Conservation (phyloP, 2,797 vertebrate species). For the Selene dorsalis region DNA sequence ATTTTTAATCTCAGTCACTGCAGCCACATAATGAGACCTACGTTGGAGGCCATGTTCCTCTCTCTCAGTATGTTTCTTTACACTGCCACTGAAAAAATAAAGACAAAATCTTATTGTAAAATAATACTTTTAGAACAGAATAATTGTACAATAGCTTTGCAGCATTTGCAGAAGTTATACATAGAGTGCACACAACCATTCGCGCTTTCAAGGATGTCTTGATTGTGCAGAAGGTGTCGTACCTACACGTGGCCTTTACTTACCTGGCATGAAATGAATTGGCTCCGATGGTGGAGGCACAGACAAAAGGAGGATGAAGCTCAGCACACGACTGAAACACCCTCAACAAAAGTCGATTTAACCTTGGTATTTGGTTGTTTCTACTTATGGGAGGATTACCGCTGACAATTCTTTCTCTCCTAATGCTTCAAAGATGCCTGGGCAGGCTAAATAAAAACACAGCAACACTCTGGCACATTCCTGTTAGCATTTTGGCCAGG, state of each 20-base stretch:
- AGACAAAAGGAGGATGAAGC: slow-evolving; percentile 3
- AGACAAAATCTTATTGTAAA: not conserved
- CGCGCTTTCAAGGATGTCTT: not conserved
- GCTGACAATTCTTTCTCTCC: not conserved
- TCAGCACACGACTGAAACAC: not conserved
- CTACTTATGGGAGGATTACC: not conserved
- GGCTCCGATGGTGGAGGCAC: slow-evolving; percentile 8
- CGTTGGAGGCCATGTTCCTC: not conserved
- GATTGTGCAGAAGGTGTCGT: not conserved
- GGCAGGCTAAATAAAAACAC: slow-evolving; percentile 22
- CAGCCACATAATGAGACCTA: not conserved
- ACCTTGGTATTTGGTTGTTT: slow-evolving; percentile 10
- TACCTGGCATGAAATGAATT: slow-evolving; percentile 20
- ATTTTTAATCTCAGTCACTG: not conserved
- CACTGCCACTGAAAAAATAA: not conserved
- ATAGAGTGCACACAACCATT: not conserved
- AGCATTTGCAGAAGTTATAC: not conserved
- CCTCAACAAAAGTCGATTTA: not conserved
- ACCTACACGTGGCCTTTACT: not conserved
- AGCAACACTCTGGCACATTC: slow-evolving; percentile 4
- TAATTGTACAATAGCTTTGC: no score
- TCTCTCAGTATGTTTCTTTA: not conserved
- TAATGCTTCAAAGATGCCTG: slow-evolving; percentile 10
- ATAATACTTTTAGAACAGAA: not conserved
- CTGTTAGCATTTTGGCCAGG: slow-evolving; percentile 5